These are phyloP conservation scores for Turnix velox DNA, from an alignment of 2,113 vertebrate genomes.

Conservation along the genomic window DNA sequence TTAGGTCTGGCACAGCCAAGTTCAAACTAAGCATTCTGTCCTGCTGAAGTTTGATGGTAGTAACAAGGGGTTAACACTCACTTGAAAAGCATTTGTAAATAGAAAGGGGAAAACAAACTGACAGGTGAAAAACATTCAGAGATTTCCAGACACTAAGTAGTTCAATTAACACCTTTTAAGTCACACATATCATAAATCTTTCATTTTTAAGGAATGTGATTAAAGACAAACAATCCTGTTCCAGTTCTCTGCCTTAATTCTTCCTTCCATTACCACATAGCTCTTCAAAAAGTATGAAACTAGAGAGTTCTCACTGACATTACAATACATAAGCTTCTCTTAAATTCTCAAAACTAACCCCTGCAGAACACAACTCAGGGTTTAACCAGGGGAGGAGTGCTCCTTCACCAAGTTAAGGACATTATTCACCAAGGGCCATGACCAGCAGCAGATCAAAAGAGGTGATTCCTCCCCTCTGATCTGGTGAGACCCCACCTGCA, in stretches of 20 bases:
- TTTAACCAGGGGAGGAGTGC: background rate
- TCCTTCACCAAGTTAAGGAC: background rate
- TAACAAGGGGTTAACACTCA: slow-evolving; percentile 1
- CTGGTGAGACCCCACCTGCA: no score
- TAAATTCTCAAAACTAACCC: background rate
- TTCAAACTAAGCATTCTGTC: background rate
- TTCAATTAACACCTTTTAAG: slow-evolving; percentile 59
- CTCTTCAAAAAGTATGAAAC: background rate
- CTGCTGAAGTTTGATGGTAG: background rate
- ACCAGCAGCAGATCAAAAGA: no score
- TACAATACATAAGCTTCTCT: background rate
- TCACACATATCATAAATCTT: slow-evolving; percentile 27
- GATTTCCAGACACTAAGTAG: slow-evolving; percentile 35
- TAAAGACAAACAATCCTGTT: slow-evolving; percentile 4
- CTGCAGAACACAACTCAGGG: background rate
- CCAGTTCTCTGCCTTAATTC: background rate
- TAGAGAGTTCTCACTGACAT: background rate
- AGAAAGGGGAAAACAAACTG: background rate
- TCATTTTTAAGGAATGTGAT: slow-evolving; percentile 35
- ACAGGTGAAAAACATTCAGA: slow-evolving; percentile 33
- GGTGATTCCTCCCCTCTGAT: no score
- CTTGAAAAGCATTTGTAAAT: background rate
- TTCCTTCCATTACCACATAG: background rate
- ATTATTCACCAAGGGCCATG: background rate
- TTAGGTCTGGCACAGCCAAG: background rate